These are phyloP conservation scores for Cyanoderma ruficeps DNA, from an alignment of 2,113 vertebrate genomes.

Conservation along the genomic window DNA sequence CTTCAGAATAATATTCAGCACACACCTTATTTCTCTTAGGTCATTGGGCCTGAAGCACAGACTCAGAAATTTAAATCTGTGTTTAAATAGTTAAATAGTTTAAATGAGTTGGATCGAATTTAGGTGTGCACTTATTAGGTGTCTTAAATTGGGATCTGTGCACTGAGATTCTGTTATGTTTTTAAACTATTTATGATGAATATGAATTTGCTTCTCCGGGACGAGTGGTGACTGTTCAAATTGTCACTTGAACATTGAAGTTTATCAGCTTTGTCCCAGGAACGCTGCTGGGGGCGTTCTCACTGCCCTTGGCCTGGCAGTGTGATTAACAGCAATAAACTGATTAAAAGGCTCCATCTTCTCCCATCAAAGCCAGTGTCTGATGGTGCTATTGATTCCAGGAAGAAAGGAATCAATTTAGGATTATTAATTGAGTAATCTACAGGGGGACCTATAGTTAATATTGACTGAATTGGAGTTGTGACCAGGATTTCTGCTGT, in stretches of 20 bases:
- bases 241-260: neutral
- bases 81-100: neutral
- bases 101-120: neutral
- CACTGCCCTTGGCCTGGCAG: neutral
- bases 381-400: neutral
- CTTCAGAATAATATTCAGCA: neutral
- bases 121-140: neutral
- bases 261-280: neutral
- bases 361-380: neutral
- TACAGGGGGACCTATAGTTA: neutral
- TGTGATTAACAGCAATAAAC: neutral
- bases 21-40: neutral
- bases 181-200: neutral
- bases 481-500: neutral
- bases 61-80: neutral
- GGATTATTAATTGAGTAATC: neutral
- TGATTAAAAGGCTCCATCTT: neutral
- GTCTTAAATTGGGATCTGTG: neutral
- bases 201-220: neutral
- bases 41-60: neutral
- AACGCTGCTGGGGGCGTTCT: neutral
- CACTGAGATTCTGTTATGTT: neutral
- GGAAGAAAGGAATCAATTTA: neutral
- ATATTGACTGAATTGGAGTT: neutral
- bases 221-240: neutral